Evolutionary conservation across 2,797 vertebrate genomes (phyloP), one percentile per base, ranked within the genome.

Genomic region (Chiloscyllium punctatum): DNA sequence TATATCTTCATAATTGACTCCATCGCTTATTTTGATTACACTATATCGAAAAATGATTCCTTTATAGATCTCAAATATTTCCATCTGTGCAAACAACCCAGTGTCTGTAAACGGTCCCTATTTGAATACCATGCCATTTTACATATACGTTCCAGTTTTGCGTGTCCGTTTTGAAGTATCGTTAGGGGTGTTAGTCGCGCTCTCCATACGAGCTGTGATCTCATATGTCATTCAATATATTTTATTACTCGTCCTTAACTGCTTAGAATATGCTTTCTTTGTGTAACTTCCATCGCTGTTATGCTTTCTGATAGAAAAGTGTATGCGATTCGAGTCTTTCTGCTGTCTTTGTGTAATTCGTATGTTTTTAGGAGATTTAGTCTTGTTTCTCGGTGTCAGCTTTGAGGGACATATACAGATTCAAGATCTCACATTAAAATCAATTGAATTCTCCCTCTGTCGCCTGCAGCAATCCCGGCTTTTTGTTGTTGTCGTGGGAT

Each of bases 381-480:
- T 8, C 90, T 90, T 69, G 90, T 62, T 92, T 69, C 66, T 42
- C 18, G 37, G 90, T 95, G 96, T 0, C 94, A 94, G 95, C 96
- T 96, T 97, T 95, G 97, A 97, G 77, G 96, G 96, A 96, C 97
- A 96, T 96, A 96, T 96, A 96, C 97, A 97, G 97, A 97, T 96
- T 96, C 96, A 96, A 69, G 90, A 72, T 71, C 96, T 96, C 97
- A 96, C 96, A 77, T 96, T 96, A 96, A 96, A 96, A 96, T 97
- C 97, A 97, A 97, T 97, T 97, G 97, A 96, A 97, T 97, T 97
- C 97, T 96, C 69, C 96, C 96, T 96, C 96, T 97, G 96, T 96
- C 1, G 97, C 97, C 97, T 96, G 95, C 51, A 97, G 97, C 97
- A 96, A 97, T 96, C 53, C 96, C 97, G 96, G 96, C 96, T 97